Evolutionary conservation across 2,888 invertebrate species (phyloP).

Genomic region (Dynastes tityus): DNA sequence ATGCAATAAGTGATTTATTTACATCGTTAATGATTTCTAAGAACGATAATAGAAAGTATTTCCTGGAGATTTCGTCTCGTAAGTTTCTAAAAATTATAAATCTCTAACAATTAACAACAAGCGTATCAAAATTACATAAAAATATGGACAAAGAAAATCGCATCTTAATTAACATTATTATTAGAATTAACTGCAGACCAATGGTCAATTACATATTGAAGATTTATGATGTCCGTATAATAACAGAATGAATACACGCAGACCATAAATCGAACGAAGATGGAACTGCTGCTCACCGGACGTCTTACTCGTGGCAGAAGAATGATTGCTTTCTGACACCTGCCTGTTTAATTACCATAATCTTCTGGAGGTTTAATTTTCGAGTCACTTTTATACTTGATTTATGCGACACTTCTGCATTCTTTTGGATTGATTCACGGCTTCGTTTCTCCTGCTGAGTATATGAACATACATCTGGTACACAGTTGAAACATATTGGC

Average conservation of each 20-base stretch:
- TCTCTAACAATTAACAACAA: no score
- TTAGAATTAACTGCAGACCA: background rate
- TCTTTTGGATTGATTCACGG: conserved; percentile 29
- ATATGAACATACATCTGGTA: conserved; percentile 16
- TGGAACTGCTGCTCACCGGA: conserved; percentile 19
- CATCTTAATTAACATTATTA: background rate
- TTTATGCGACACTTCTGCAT: conserved; percentile 24
- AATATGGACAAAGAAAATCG: background rate
- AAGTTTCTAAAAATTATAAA: no score
- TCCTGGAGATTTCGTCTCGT: no score
- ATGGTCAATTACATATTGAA: conserved; percentile 1
- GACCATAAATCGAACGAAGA: conserved; percentile 12
- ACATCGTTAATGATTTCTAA: no score
- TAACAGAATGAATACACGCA: conserved; percentile 14
- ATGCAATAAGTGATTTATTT: no score
- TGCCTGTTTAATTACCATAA: conserved; percentile 30
- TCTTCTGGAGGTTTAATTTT: conserved; percentile 33
- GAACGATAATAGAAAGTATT: no score
- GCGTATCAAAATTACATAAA: no score
- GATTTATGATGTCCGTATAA: background rate
- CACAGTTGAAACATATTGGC: background rate
- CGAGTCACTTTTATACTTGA: conserved; percentile 25
- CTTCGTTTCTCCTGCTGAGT: conserved; percentile 14
- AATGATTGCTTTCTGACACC: conserved; percentile 39
- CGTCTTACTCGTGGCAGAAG: conserved; percentile 33